Evolutionary conservation across 2,797 vertebrate species (phyloP).

Genomic region (Yasuhikotakia modesta): DNA sequence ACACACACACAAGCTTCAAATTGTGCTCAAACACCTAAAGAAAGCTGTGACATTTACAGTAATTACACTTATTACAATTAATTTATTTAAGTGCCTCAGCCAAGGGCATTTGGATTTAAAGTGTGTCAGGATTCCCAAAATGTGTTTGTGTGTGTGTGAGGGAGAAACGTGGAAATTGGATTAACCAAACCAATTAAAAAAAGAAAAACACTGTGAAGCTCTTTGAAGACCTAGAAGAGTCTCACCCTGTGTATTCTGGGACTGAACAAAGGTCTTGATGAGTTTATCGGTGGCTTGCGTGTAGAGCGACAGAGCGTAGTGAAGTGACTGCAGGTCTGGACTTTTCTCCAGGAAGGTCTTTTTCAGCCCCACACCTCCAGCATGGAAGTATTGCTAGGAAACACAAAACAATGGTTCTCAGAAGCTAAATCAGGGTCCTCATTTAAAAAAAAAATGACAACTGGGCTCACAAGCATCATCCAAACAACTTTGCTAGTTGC

Average conservation of each 20-base stretch:
- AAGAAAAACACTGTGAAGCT: not conserved
- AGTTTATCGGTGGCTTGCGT: conserved; percentile 98
- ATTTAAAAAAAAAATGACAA: no score
- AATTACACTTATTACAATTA: conserved; percentile 56
- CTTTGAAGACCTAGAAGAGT: not conserved
- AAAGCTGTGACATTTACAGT: conserved; percentile 47
- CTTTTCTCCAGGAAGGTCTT: conserved; percentile 99
- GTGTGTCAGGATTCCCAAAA: conserved; percentile 58
- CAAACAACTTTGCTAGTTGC: no score
- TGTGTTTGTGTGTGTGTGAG: conserved; percentile 36
- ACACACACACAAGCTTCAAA: conserved; percentile 27
- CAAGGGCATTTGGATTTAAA: conserved; percentile 54
- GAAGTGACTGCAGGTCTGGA: conserved; percentile 91
- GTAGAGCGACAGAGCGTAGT: conserved; percentile 96
- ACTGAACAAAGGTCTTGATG: conserved; percentile 96
- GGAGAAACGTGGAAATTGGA: conserved; percentile 48
- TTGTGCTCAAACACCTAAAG: conserved; percentile 44
- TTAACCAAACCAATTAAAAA: not conserved
- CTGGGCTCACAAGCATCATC: no score
- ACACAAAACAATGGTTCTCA: conserved; percentile 10
- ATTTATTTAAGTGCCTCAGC: conserved; percentile 54
- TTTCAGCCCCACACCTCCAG: conserved; percentile 95
- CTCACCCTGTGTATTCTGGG: conserved; percentile 92
- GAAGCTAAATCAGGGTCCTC: not conserved
- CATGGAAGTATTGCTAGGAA: conserved; percentile 96